phyloP scores from a whole-genome alignment of 2,888 invertebrate species.

The Drosophila limbata region DNA sequence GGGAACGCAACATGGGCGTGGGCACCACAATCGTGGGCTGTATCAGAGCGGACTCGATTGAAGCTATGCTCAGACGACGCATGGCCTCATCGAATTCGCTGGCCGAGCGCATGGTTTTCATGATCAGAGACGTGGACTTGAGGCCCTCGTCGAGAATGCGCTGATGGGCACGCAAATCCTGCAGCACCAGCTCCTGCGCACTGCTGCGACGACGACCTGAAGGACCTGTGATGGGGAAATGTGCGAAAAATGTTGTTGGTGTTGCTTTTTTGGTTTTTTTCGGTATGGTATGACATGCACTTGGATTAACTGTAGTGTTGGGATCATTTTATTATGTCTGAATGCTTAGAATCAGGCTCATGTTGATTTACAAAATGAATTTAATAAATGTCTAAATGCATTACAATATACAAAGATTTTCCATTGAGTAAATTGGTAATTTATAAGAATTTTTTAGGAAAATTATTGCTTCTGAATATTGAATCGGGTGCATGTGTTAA shows the following conservation, averaged over 20 bases:
- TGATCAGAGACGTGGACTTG: slow-evolving; percentile 85
- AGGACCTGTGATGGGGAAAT: slow-evolving; percentile 59
- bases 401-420: background rate
- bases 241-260: slow-evolving; percentile 80
- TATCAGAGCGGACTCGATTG: slow-evolving; percentile 76
- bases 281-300: slow-evolving; percentile 34
- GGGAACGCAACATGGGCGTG: slow-evolving; percentile 77
- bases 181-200: slow-evolving; percentile 77
- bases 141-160: slow-evolving; percentile 82
- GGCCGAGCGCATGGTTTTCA: slow-evolving; percentile 84
- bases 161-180: slow-evolving; percentile 81
- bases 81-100: slow-evolving; percentile 85
- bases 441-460: background rate
- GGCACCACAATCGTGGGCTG: slow-evolving; percentile 76
- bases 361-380: background rate
- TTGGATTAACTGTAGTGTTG: slow-evolving; percentile 31
- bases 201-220: slow-evolving; percentile 65
- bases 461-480: background rate
- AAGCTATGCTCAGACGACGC: slow-evolving; percentile 83
- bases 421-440: background rate
- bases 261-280: slow-evolving; percentile 41
- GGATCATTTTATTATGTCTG: slow-evolving; percentile 15
- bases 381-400: background rate
- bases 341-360: slow-evolving; percentile 7
- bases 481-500: too few species aligned